A percentile compares a stretch with the other conserved stretches of the same genome.
phyloP scores from a whole-genome alignment of 2,888 invertebrate genomes.

The Prosapia bicincta region DNA sequence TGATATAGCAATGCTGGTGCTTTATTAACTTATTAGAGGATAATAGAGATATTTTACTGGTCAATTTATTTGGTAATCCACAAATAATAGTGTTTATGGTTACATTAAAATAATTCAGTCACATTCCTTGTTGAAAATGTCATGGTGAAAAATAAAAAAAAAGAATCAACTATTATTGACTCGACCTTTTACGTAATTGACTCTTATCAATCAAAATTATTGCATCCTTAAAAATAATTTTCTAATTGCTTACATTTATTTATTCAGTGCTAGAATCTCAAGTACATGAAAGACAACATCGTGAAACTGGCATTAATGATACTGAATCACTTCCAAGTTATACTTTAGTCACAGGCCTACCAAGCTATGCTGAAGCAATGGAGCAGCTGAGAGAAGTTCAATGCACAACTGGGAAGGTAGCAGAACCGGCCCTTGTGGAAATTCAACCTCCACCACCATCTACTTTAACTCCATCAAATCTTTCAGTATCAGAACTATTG shows the following conservation, averaged over 20 bases:
- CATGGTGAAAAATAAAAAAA: too few species aligned
- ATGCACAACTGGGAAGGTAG: not conserved
- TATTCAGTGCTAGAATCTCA: conserved; percentile 26
- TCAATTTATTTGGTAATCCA: too few species aligned
- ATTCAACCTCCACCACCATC: not conserved
- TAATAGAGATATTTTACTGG: too few species aligned
- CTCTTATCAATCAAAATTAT: too few species aligned
- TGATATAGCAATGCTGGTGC: too few species aligned
- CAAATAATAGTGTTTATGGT: too few species aligned
- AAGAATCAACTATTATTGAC: too few species aligned
- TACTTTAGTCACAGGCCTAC: conserved; percentile 61
- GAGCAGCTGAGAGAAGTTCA: conserved; percentile 54
- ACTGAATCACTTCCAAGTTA: conserved; percentile 58
- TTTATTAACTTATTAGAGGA: too few species aligned
- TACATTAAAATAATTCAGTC: too few species aligned
- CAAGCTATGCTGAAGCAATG: conserved; percentile 60
- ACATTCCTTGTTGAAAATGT: too few species aligned
- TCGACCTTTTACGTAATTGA: too few species aligned
- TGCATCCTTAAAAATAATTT: too few species aligned
- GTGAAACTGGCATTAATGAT: conserved; percentile 25
- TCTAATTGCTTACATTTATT: not conserved
- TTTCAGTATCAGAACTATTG: not conserved
- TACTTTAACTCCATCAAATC: not conserved
- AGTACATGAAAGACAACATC: conserved; percentile 9
- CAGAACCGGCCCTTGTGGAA: not conserved